These are phyloP conservation scores for Morus bassanus DNA, from an alignment of 2,797 vertebrate species.

Conservation along the genomic window DNA sequence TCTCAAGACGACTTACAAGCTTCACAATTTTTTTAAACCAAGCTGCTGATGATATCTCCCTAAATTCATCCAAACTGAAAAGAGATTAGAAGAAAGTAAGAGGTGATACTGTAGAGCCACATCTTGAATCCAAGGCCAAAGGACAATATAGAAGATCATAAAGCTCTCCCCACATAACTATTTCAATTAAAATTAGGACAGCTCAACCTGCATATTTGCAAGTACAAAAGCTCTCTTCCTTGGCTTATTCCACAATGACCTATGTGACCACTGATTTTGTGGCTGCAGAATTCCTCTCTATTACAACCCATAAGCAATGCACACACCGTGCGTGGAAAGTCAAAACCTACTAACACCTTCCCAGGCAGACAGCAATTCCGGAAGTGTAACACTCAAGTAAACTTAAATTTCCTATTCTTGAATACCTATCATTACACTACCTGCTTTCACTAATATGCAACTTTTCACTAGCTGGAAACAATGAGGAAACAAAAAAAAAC, in stretches of 20 bases:
- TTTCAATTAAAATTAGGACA: not conserved
- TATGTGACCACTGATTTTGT: not conserved
- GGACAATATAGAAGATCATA: fast-evolving
- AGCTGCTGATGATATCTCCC: not conserved
- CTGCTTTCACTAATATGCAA: not conserved
- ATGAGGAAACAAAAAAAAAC: not conserved
- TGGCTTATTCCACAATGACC: not conserved
- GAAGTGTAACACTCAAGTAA: not conserved
- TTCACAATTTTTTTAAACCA: not conserved
- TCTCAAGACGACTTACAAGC: not conserved
- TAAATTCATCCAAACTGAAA: not conserved
- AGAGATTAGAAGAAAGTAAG: not conserved
- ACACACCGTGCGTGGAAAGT: not conserved
- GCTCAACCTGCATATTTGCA: not conserved
- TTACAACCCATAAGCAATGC: not conserved
- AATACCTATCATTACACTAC: not conserved
- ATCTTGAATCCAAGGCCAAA: not conserved
- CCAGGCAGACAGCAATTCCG: not conserved
- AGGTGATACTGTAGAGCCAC: not conserved
- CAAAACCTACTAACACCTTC: not conserved
- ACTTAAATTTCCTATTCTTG: not conserved
- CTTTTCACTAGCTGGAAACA: not conserved
- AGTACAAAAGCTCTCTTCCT: not conserved
- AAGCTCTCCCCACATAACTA: not conserved
- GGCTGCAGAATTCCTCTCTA: not conserved